Base-by-base conservation (phyloP, 30 jellyfish, hydroid and myxozoan species). In the Clytia hemisphaerica region DNA sequence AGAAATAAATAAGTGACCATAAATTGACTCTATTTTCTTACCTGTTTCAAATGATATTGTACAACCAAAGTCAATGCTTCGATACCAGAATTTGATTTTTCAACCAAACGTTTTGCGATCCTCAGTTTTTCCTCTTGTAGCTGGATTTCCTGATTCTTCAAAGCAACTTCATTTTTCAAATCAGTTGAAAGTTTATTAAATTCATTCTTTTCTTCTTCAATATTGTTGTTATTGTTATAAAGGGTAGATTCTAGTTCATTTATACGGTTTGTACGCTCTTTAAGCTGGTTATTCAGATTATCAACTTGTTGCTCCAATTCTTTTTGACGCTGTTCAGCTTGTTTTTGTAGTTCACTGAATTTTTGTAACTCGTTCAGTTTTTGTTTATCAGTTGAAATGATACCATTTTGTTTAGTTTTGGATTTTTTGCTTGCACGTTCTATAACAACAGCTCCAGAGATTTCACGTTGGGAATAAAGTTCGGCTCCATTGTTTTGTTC, bases 21-120 rank as follows among this genome's bases (percentile, higher is more conserved):
- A n/a, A n/a, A n/a, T n/a, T n/a, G n/a, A n/a, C n/a, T n/a, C n/a
- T n/a, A n/a, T n/a, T n/a, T n/a, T n/a, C 79, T 9, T 60, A 87
- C 97, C 92, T 61, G 74, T 24, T 40, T 29, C 14, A 79, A 55
- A 44, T 79, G 78, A 45, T 73, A 85, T 59, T 74, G 77, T 51
- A 87, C 45, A n/a, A 73, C 88, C 60, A 87, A 67, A n/a, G 78
- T 61, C 30, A 87, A 70, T 29, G 93, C 97, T 60, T 73, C 89
- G 74, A 79, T 30, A 27, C 87, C 93, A 7, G 45, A 27, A 55
- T 67, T 61, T 42, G 92, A 71, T 50, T 79, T 58, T 2, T 64
- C 47, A 5, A 62, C 44, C 78, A 34, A 48, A 46, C 6, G 37
- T 29, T 12, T 34, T 28, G 46, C 9, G 44, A 24, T 4, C 14